Evolutionary conservation across 1,140 invertebrate genomes (phyloP), one percentile per base, ranked within the genome.

Genomic region (Cyphomyrmex costatus): DNA sequence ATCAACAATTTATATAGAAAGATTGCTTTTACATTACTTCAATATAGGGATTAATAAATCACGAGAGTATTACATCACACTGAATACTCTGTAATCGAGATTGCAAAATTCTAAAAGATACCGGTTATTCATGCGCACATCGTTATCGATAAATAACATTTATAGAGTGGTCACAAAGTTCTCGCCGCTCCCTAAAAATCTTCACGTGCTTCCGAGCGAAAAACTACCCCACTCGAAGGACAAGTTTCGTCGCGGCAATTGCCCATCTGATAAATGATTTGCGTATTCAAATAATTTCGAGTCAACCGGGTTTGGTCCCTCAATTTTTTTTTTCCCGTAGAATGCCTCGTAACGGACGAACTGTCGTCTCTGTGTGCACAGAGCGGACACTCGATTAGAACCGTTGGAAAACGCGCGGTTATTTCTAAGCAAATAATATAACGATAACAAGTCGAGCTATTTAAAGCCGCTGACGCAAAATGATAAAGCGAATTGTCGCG

Each of bases 231-330:
- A 93, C 92, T 93, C 92, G 92, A 93, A 92, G 92, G 92, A 91
- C 92, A 70, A 92, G 92, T 94, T 93, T 79, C 88, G 90, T 92
- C 87, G 79, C 78, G 91, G 89, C 85, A 93, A 94, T 92, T 93
- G 92, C 66, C 88, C 86, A 79, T 86, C 87, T 95, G 94, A 95
- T 93, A 93, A 94, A 94, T 94, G 94, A 94, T 83, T 78, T 87
- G 85, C 83, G 88, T 93, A 95, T 94, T 94, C 93, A 93, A 95
- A 95, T 95, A 93, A 93, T 94, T 93, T 93, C 92, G 94, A 94
- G 92, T 92, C 92, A 93, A 93, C 93, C 93, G 92, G 92, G 89
- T 86, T 79, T 74, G 60, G 80, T 74, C 58, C 51, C 27, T 56
- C 6, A 27, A 10, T 63, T 71, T 73, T 93, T 92, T 91, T 68